phyloP scores from a whole-genome alignment of 2,113 vertebrate species.

The Toxostoma redivivum region DNA sequence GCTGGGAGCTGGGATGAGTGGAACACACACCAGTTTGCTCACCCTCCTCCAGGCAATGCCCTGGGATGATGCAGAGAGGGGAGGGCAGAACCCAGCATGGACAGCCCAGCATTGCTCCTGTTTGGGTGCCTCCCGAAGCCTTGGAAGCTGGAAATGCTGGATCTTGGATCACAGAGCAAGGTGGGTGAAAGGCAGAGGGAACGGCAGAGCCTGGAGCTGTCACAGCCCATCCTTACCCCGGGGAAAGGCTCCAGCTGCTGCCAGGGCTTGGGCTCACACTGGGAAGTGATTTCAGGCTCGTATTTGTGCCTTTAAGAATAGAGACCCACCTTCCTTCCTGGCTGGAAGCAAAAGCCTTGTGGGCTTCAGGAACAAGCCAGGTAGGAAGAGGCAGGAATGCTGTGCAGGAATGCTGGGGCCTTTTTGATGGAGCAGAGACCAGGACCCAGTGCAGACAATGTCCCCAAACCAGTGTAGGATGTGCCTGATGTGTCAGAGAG shows the following conservation, averaged over 20 bases:
- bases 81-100: neutral
- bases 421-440: neutral
- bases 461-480: neutral
- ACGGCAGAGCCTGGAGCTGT: neutral
- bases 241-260: neutral
- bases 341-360: no score
- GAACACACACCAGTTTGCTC: rapidly evolving
- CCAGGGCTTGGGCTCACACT: no score
- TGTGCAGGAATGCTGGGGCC: no score
- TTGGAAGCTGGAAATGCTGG: neutral
- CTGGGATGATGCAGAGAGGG: neutral
- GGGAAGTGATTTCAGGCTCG: no score
- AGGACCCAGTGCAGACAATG: neutral
- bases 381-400: no score
- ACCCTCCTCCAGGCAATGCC: rapidly evolving
- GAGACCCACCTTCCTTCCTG: no score
- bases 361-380: no score
- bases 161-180: rapidly evolving
- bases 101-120: neutral
- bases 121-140: neutral
- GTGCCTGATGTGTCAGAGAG: neutral
- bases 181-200: neutral
- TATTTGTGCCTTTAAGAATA: no score
- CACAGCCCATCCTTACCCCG: neutral
- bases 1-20: neutral